Percentiles rank a stretch among this genome's conserved stretches.
Conservation (phyloP, 2,888 invertebrate species). For the Timandra comae region DNA sequence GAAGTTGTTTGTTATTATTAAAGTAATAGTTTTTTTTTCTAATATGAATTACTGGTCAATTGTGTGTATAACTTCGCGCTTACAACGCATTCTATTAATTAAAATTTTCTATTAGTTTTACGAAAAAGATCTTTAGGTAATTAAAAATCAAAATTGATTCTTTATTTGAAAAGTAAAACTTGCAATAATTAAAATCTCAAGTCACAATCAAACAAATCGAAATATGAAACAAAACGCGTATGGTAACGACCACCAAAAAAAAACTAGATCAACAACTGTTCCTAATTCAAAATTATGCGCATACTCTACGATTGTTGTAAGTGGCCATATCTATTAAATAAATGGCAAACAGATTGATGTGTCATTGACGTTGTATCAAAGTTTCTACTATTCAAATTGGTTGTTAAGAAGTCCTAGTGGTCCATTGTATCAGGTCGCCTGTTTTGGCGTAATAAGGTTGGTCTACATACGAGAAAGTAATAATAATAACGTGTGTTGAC, state of each 20-base stretch:
- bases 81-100: too few relatives aligned
- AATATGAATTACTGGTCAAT: too few relatives aligned
- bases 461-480: not conserved
- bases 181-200: too few relatives aligned
- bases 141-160: too few relatives aligned
- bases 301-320: slow-evolving; percentile 16
- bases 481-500: not conserved
- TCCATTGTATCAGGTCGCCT: not conserved
- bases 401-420: slow-evolving; percentile 23
- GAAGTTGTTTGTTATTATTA: not conserved
- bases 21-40: too few relatives aligned
- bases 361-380: slow-evolving; percentile 43
- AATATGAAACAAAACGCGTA: too few relatives aligned
- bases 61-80: too few relatives aligned
- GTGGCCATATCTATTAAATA: slow-evolving; percentile 33
- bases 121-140: too few relatives aligned
- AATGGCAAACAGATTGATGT: slow-evolving; percentile 41
- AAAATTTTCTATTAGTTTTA: too few relatives aligned
- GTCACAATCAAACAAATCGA: too few relatives aligned
- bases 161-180: too few relatives aligned
- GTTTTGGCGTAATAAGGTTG: not conserved
- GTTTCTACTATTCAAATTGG: slow-evolving; percentile 36
- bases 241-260: too few relatives aligned
- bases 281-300: slow-evolving; percentile 1
- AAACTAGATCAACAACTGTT: slow-evolving; percentile 5